These are phyloP conservation scores for Spodoptera picta DNA, from an alignment of 2,888 invertebrate species.

Conservation along the genomic window DNA sequence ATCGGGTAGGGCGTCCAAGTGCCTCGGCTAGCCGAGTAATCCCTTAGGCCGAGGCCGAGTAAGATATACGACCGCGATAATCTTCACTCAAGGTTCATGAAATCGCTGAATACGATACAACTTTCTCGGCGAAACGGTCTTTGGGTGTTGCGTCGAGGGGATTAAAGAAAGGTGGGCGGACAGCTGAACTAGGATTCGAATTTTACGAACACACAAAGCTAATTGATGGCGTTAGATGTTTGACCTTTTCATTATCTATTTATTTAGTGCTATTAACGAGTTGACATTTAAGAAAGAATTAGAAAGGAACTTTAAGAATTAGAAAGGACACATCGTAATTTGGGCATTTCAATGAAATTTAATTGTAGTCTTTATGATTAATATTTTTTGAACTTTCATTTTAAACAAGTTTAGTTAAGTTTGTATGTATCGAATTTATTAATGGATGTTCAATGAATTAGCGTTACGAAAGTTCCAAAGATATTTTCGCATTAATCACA, in stretches of 20 bases:
- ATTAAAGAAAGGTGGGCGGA: conserved; percentile 43
- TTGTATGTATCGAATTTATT: too few species aligned
- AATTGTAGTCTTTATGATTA: too few species aligned
- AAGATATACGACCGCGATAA: conserved; percentile 76
- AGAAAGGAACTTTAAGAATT: too few species aligned
- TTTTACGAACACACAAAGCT: conserved; percentile 31
- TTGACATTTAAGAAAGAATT: too few species aligned
- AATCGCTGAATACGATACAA: conserved; percentile 71
- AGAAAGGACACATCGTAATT: too few species aligned
- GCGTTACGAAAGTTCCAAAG: too few species aligned
- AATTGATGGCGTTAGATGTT: conserved; percentile 30
- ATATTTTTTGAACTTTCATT: too few species aligned
- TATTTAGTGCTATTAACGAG: neutral
- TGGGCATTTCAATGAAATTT: too few species aligned
- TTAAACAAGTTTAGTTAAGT: too few species aligned
- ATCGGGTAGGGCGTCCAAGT: conserved; percentile 62
- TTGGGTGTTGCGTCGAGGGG: conserved; percentile 39
- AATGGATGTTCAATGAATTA: too few species aligned
- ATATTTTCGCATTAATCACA: too few species aligned
- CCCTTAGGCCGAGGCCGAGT: conserved; percentile 65
- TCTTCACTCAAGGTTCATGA: conserved; percentile 72
- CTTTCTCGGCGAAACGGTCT: conserved; percentile 47
- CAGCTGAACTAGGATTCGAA: conserved; percentile 25
- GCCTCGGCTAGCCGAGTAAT: conserved; percentile 66
- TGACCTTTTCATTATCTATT: conserved; percentile 17